These are phyloP conservation scores for Ophiodon elongatus DNA, from an alignment of 2,113 vertebrate species.

Conservation along the genomic window DNA sequence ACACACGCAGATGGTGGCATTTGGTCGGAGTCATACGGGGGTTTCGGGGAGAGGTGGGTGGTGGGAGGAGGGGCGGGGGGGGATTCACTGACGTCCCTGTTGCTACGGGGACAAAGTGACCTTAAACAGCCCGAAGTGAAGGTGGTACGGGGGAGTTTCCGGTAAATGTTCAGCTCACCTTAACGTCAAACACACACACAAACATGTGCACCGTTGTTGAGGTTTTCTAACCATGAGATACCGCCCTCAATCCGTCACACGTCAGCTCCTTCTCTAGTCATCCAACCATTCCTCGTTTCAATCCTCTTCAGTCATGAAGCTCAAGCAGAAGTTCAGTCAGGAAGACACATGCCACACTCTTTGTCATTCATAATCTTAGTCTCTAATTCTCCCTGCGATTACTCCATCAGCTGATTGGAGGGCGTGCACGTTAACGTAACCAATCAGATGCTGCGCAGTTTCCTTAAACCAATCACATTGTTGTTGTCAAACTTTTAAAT, in stretches of 20 bases:
- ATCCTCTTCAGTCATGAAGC: not conserved
- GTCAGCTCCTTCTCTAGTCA: not conserved
- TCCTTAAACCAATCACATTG: no score
- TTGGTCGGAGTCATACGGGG: slow-evolving; percentile 58
- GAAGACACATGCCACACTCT: no score
- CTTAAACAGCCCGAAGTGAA: slow-evolving; percentile 71
- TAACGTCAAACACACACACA: slow-evolving; percentile 51
- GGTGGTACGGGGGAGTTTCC: slow-evolving; percentile 51
- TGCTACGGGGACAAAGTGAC: slow-evolving; percentile 79
- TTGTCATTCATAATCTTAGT: no score
- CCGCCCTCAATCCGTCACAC: not conserved
- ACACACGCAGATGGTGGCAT: slow-evolving; percentile 68
- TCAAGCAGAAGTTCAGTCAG: no score
- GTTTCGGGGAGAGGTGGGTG: slow-evolving; percentile 44
- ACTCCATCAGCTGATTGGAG: no score
- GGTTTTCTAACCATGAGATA: not conserved
- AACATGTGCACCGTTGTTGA: slow-evolving; percentile 2
- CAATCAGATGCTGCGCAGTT: no score
- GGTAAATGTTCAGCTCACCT: slow-evolving; percentile 69
- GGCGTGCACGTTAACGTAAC: no score
- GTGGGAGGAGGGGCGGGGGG: slow-evolving; percentile 35
- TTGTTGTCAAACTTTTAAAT: no score
- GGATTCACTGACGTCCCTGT: slow-evolving; percentile 68
- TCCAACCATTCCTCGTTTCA: not conserved
- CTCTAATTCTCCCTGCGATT: no score